Evolutionary conservation across 23 tunicate species (phyloP), one percentile per base, ranked within the genome.

Genomic region (Halocynthia aurantium): DNA sequence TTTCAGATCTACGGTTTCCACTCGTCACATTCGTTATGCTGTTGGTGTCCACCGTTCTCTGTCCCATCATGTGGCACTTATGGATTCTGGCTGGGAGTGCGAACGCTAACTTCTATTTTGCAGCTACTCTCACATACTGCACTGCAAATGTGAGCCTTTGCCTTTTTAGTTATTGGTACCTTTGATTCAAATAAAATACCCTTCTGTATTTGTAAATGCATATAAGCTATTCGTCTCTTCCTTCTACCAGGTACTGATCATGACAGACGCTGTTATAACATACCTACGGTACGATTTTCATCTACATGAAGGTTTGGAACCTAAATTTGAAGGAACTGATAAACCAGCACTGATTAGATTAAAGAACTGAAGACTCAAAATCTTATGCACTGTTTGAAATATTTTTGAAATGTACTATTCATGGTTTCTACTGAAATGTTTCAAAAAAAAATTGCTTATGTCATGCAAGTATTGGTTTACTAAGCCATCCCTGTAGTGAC

Each of bases 81-180:
- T 92, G 98, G 98, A 86, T 92, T 13, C 68, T 57, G 19, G 91
- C 98, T 13, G 79, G 80, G 11, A 76, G 92, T 57, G 98, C 92
- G 6, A 92, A 92, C 67, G 98, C 98, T 10, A 92, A 92, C 67
- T 92, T 92, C 64, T 92, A 86, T 75, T 92, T 92, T 82, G 98
- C 98, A 7, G 81, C 98, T 0, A 82, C 91, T 0, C 78, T 92
- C 31, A 84, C 84, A 7, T 92, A 80, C 76, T 73, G 84, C 10
- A 79, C 83, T 1, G 83, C 98, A 53, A 88, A 86, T 51, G 88
- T 92, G 8, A 49, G 91, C 80, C 6, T 22, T 15, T 31, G 44
- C 1, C 44, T n/a, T n/a, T n/a, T n/a, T 31, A 31, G 44, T 31
- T 31, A 31, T 31, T 31, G 44, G 44, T 31, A 31, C 1, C 44